Base-by-base conservation (phyloP, 2,888 invertebrate species). In the Spilosoma lubricipeda region DNA sequence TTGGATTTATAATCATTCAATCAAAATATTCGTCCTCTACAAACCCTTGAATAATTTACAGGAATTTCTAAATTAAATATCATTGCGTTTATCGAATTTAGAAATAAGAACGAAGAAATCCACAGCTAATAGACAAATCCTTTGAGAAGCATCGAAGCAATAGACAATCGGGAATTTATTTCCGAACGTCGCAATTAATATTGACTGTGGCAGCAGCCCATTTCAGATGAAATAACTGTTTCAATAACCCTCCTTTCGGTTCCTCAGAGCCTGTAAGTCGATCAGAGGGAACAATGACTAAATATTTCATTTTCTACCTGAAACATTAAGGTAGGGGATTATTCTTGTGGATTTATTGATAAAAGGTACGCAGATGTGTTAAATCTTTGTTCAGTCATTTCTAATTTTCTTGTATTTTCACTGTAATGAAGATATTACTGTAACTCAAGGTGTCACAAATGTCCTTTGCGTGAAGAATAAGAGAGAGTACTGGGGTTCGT, bases 161-260 rank as follows among this genome's bases (percentile, higher is more conserved):
- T 63, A 63, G 23, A 30, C 67, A 67, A 67, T 67, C 13, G 30
- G 20, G 11, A 11, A 67, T 67, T 67, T 67, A 67, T 67, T 67
- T 67, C 33, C 23, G 13, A 48, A 67, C 23, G 30, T 2, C 45
- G 67, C 65, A 33, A 65, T 71, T 71, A 65, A 71, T 65, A 71
- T 36, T 59, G 33, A 63, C 70, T 67, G 39, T 30, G 64, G 27
- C n/a, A 73, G 59, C 45, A 27, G 36, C 63, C 45, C 33, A 23
- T 48, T 67, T 33, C 48, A 67, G 48, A 67, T 23, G 23, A 45
- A 67, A 45, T 67, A 33, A 67, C 67, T 67, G 48, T 48, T 48
- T 30, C 48, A 67, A 71, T 72, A 72, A 72, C 20, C 63, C 23
- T n/a, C 23, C 33, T 72, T 56, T 72, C 45, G 63, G 59, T 68